phyloP scores from a whole-genome alignment of 1,140 invertebrate genomes.

The Argopecten irradians region DNA sequence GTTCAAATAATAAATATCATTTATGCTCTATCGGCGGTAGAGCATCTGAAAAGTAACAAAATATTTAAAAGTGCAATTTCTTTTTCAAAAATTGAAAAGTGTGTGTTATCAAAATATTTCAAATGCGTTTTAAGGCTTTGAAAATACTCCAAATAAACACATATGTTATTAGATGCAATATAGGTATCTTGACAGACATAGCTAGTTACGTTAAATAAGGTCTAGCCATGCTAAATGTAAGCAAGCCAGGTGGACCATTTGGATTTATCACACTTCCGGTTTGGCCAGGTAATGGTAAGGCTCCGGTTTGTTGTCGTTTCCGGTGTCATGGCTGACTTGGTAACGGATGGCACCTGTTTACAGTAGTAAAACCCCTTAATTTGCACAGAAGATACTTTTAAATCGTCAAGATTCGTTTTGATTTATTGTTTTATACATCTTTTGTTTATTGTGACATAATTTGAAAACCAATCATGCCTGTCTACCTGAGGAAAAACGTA shows the following conservation, averaged over 20 bases:
- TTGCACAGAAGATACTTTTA: background rate
- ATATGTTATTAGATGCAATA: too few species aligned
- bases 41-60: too few species aligned
- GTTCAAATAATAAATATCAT: too few species aligned
- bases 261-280: background rate
- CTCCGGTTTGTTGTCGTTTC: slow-evolving; percentile 59
- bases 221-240: background rate
- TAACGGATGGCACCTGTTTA: slow-evolving; percentile 42
- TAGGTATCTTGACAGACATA: too few species aligned
- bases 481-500: slow-evolving; percentile 70
- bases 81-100: too few species aligned
- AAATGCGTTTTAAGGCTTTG: too few species aligned
- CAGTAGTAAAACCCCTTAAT: background rate
- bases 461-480: slow-evolving; percentile 60
- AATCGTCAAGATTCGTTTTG: background rate
- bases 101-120: too few species aligned
- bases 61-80: too few species aligned
- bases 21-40: too few species aligned
- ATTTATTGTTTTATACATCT: background rate
- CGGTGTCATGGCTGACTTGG: slow-evolving; percentile 60
- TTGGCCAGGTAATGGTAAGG: slow-evolving; percentile 4
- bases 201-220: too few species aligned
- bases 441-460: background rate
- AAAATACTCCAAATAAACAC: too few species aligned
- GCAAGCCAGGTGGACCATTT: background rate